These are phyloP conservation scores for Cantharis rufa DNA, from an alignment of 2,888 invertebrate genomes.

Conservation along the genomic window DNA sequence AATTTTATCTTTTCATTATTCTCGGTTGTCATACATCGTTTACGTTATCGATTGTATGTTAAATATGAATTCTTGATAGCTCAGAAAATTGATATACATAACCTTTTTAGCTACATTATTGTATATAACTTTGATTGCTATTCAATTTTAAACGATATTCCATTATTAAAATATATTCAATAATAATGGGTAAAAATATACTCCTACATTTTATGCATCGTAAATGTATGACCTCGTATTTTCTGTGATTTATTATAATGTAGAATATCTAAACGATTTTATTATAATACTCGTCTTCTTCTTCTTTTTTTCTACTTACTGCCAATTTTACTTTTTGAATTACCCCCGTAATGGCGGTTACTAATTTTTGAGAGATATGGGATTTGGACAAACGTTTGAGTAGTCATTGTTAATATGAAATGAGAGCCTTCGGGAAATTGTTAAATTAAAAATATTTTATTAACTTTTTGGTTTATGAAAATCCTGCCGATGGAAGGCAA, in stretches of 20 bases:
- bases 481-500: neutral
- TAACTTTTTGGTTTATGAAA: neutral
- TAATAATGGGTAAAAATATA: neutral
- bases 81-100: constrained; percentile 1
- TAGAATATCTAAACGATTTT: neutral
- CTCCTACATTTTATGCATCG: neutral
- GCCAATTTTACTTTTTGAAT: no score
- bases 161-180: neutral
- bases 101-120: neutral
- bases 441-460: neutral
- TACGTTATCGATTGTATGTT: neutral
- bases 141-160: neutral
- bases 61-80: constrained; percentile 1
- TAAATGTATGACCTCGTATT: neutral
- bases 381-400: neutral
- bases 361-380: neutral
- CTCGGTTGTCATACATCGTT: neutral
- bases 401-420: neutral
- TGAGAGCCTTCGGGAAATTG: neutral
- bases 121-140: neutral
- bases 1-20: constrained; percentile 5
- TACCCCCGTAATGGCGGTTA: neutral
- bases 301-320: no score
- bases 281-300: neutral
- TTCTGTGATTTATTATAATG: neutral